phyloP scores from a whole-genome alignment of 2,113 vertebrate genomes.

The Merops nubicus region DNA sequence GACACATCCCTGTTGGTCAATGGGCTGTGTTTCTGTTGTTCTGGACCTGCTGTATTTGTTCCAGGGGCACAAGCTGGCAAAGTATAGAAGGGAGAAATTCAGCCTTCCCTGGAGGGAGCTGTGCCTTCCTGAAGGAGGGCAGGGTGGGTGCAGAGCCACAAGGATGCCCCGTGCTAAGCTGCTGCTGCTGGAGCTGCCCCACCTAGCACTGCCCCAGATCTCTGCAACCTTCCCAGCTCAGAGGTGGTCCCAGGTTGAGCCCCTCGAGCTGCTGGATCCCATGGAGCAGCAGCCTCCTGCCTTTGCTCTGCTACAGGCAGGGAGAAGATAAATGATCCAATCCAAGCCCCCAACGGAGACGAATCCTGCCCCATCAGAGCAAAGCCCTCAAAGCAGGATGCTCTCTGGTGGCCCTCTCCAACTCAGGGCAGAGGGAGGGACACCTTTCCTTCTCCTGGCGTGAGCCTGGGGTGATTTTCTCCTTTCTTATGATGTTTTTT shows the following conservation, averaged over 20 bases:
- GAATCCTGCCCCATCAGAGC: slow-evolving; percentile 27
- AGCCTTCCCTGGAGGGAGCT: neutral
- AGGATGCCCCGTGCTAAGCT: neutral
- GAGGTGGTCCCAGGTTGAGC: neutral
- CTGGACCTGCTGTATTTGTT: accelerated
- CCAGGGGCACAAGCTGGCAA: neutral
- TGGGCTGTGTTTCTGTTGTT: neutral
- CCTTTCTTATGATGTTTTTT: neutral
- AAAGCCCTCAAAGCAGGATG: neutral
- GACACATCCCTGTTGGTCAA: neutral
- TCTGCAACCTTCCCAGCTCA: neutral
- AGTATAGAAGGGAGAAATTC: neutral
- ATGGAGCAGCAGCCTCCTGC: neutral
- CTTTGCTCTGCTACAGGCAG: neutral
- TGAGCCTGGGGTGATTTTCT: neutral
- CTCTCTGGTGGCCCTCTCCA: neutral
- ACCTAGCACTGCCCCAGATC: neutral
- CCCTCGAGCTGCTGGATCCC: neutral
- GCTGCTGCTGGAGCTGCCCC: neutral
- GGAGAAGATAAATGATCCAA: neutral
- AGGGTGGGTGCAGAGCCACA: accelerated
- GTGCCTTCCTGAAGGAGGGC: too few species aligned
- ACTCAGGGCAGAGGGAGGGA: neutral
- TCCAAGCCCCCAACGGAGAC: slow-evolving; percentile 27
- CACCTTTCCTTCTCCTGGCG: neutral